Evolutionary conservation across 2,113 vertebrate genomes (phyloP).

Genomic region (human (Homo sapiens)): DNA sequence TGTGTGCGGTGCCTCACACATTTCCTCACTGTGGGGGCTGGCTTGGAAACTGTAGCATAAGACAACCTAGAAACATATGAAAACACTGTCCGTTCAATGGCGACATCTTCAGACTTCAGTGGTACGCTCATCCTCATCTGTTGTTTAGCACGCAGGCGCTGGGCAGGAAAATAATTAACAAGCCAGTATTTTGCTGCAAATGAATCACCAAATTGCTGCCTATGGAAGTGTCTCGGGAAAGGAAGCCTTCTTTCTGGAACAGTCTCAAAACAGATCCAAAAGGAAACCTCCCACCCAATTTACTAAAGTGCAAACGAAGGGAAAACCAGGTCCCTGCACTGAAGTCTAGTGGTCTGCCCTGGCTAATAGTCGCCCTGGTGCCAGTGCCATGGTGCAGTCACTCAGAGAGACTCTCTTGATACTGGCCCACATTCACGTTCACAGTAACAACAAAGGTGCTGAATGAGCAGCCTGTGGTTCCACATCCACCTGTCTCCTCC

Average conservation of each 20-base stretch:
- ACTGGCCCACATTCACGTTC: constrained; percentile 67
- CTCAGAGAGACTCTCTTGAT: constrained; percentile 50
- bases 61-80: neutral
- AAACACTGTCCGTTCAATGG: neutral
- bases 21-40: neutral
- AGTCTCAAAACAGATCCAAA: neutral
- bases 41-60: neutral
- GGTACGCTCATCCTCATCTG: neutral
- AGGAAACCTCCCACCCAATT: neutral
- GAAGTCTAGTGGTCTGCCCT: neutral
- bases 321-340: neutral
- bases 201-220: neutral
- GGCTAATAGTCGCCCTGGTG: constrained; percentile 4
- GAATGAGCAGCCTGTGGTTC: neutral
- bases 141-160: neutral
- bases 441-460: constrained; percentile 56
- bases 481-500: constrained; percentile 31
- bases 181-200: neutral
- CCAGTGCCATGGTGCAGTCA: constrained; percentile 53
- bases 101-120: neutral
- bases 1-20: neutral
- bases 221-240: neutral
- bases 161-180: neutral
- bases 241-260: constrained; percentile 16
- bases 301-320: constrained; percentile 72